Evolutionary conservation across 2,113 vertebrate genomes (phyloP), one percentile per base, ranked within the genome.

Genomic region (Colius striatus): DNA sequence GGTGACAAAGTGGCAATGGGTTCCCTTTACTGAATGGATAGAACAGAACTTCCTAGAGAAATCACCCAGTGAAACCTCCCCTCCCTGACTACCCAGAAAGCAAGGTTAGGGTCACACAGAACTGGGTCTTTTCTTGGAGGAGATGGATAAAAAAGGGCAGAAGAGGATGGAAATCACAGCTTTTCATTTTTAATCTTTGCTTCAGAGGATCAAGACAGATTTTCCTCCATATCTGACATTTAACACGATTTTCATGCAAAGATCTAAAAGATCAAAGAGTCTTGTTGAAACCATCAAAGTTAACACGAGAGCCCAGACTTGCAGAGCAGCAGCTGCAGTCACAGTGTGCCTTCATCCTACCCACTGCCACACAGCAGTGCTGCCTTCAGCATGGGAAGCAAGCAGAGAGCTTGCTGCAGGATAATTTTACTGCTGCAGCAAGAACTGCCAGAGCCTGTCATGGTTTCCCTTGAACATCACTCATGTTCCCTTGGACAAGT

Each of bases 121-220:
- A 73, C 13, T 25, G 27, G 21, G 3, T 3, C 12, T 77, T 27
- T 41, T 57, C 13, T 75, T 47, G n/a, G 58, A 63, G 13, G 2
- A 61, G 4, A 66, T 5, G 10, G 47, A 70, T 18, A 38, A 85
- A 30, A 53, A 88, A 50, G 13, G 47, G 65, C 43, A 77, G 53
- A 66, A 70, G 30, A 17, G 20, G 66, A 74, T 27, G 60, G 26
- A 87, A 85, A 75, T 85, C 22, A 61, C 53, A 90, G 36, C 29
- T 88, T 88, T 27, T 87, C 5, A 23, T 45, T 78, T 87, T 67
- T 87, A 51, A 34, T 13, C 61, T 68, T 51, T 48, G 58, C 34
- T 89, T 80, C 34, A 81, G 68, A 95, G 13, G 32, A 93, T 43
- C 41, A 23, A 68, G 29, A 77, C 15, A 45, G 27, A 66, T 84